These are phyloP conservation scores for Venturia canescens DNA, from an alignment of 1,140 invertebrate genomes.

Conservation along the genomic window DNA sequence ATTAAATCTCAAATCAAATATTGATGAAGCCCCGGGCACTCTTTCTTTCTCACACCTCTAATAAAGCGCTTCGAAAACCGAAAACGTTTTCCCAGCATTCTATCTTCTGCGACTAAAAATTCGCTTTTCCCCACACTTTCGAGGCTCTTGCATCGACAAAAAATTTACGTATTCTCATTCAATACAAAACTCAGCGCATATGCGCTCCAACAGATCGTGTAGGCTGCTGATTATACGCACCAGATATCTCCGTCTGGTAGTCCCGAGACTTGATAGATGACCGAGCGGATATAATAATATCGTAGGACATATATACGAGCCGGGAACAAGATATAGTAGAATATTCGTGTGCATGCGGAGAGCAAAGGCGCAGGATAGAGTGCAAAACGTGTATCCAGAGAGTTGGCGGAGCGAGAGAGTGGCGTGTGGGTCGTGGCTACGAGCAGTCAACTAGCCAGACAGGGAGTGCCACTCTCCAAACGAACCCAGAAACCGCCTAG, in stretches of 20 bases:
- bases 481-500: conserved; percentile 49
- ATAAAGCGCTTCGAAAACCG: not conserved
- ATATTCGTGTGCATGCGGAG: conserved; percentile 6
- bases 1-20: conserved; percentile 29
- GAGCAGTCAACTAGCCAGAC: conserved; percentile 61
- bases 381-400: conserved; percentile 32
- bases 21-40: not conserved
- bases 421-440: conserved; percentile 69
- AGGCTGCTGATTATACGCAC: conserved; percentile 56
- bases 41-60: not conserved
- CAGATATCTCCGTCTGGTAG: conserved; percentile 70
- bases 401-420: conserved; percentile 8
- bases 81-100: not conserved
- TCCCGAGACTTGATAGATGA: conserved; percentile 67
- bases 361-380: conserved; percentile 61
- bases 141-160: not conserved
- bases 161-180: not conserved
- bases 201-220: conserved; percentile 53
- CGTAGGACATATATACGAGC: conserved; percentile 57
- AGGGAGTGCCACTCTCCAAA: conserved; percentile 70
- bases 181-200: not conserved
- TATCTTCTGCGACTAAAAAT: not conserved
- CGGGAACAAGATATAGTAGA: conserved; percentile 33
- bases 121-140: not conserved
- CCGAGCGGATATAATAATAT: conserved; percentile 67